A percentile compares a stretch with the other conserved stretches of the same genome.
Evolutionary conservation across 2,797 vertebrate genomes (phyloP).

Genomic region (Diglossa cyanea): DNA sequence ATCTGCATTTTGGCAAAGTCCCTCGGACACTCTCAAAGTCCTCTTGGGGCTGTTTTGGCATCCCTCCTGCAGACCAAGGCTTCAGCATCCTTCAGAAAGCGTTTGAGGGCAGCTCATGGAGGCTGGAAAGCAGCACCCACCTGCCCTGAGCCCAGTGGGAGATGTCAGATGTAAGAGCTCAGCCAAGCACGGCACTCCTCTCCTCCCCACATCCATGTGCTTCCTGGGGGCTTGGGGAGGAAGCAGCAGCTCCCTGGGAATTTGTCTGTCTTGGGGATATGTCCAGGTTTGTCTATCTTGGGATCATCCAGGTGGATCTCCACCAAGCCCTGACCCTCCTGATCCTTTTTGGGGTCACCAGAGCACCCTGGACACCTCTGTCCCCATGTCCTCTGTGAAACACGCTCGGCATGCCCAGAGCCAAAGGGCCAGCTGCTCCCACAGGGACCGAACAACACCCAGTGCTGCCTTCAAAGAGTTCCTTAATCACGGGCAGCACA

Average conservation of each 20-base stretch:
- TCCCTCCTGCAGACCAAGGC: not conserved
- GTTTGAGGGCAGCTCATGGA: fast-evolving
- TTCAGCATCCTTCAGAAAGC: not conserved
- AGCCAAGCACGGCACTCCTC: not conserved
- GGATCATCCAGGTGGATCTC: not conserved
- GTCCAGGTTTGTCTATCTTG: too few relatives aligned
- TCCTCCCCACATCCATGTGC: not conserved
- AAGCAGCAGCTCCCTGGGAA: not conserved
- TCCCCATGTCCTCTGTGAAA: not conserved
- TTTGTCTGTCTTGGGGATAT: not conserved
- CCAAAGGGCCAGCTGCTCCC: not conserved
- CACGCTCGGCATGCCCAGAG: not conserved
- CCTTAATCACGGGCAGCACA: not conserved
- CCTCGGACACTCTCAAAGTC: not conserved
- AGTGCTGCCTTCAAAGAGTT: not conserved
- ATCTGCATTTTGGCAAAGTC: not conserved
- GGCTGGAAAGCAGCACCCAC: not conserved
- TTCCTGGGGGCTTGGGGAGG: not conserved
- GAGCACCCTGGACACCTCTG: fast-evolving
- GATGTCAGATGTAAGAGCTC: too few relatives aligned
- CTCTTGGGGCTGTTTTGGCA: not conserved
- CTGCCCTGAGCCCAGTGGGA: too few relatives aligned
- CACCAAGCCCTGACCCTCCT: not conserved
- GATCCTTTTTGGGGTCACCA: not conserved
- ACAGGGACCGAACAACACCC: not conserved